Conservation (phyloP, 2,797 vertebrate species). For the Acanthurus lineatus region DNA sequence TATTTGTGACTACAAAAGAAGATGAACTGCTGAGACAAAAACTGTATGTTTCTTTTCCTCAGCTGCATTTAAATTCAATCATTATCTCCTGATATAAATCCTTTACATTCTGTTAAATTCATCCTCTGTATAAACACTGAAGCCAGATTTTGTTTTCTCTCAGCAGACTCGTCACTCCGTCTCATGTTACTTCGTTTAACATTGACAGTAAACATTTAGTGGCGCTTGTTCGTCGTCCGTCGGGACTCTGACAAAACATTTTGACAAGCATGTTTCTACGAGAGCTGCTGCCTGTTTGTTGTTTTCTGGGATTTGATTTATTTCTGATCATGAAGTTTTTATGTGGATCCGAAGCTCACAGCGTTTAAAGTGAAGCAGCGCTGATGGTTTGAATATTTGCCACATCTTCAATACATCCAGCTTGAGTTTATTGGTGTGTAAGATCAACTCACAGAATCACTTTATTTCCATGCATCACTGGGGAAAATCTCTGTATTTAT, state of each 20-base stretch:
- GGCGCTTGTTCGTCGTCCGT: slow-evolving; percentile 5
- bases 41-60: too few relatives aligned
- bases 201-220: slow-evolving; percentile 40
- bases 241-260: slow-evolving; percentile 51
- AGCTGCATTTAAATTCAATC: too few relatives aligned
- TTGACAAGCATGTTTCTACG: slow-evolving; percentile 34
- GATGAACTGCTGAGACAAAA: too few relatives aligned
- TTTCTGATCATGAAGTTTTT: slow-evolving; percentile 28
- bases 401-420: background rate
- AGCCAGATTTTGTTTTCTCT: background rate
- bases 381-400: background rate
- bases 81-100: too few relatives aligned
- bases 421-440: background rate
- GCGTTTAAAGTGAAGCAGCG: background rate
- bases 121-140: background rate
- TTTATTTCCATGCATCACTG: background rate
- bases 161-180: slow-evolving; percentile 1
- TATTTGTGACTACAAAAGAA: too few relatives aligned
- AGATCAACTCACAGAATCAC: slow-evolving; percentile 1
- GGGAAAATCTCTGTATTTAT: background rate
- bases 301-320: background rate
- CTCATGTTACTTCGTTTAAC: slow-evolving; percentile 40
- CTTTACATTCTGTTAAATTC: background rate
- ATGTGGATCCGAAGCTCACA: slow-evolving; percentile 8
- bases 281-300: slow-evolving; percentile 25